Percentiles rank a stretch among this genome's conserved stretches.
These are phyloP conservation scores for Heliconius hewitsoni DNA, from an alignment of 1,140 invertebrate species.

Conservation along the genomic window DNA sequence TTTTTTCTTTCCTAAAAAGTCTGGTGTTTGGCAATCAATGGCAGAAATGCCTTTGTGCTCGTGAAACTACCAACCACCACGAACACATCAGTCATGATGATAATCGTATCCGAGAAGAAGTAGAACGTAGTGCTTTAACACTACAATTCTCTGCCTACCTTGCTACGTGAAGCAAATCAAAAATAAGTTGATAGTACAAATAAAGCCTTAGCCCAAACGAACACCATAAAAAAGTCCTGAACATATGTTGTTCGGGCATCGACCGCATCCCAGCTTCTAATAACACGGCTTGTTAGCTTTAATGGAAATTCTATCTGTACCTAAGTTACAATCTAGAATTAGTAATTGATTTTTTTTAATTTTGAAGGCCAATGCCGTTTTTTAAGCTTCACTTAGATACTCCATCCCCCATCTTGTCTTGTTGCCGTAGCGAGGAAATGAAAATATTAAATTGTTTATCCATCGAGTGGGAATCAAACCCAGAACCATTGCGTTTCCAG, in stretches of 20 bases:
- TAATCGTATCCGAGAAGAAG: background rate
- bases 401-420: no score
- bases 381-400: background rate
- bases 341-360: background rate
- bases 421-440: no score
- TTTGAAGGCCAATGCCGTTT: background rate
- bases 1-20: no score
- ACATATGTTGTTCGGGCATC: constrained; percentile 5
- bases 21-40: no score
- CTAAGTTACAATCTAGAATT: background rate
- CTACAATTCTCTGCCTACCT: background rate
- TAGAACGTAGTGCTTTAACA: background rate
- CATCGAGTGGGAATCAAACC: no score
- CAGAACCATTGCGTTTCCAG: no score
- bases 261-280: constrained; percentile 11
- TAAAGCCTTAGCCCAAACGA: constrained; percentile 1
- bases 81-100: no score
- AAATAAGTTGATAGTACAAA: background rate
- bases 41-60: no score
- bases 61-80: no score
- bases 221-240: constrained; percentile 12
- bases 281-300: constrained; percentile 12
- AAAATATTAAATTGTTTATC: no score
- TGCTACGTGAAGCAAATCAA: background rate
- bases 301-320: constrained; percentile 12